These are phyloP conservation scores for Drosophila suzukii DNA, from an alignment of 1,140 invertebrate genomes.

Conservation along the genomic window DNA sequence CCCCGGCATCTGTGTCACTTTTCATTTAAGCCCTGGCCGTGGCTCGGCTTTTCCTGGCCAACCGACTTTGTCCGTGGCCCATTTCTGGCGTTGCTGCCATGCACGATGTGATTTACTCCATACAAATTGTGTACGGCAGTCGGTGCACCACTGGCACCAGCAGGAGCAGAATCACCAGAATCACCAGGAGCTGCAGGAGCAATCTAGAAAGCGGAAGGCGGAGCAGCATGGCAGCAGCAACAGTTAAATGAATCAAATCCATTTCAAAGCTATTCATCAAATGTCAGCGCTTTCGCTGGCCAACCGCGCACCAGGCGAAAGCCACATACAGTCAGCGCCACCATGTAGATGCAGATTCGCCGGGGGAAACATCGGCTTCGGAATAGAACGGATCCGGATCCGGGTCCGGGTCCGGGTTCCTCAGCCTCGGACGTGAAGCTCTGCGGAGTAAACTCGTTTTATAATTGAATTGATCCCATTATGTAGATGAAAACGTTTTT, in stretches of 20 bases:
- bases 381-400: slow-evolving; percentile 21
- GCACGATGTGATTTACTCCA: slow-evolving; percentile 50
- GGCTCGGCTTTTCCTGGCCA: slow-evolving; percentile 12
- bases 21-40: slow-evolving; percentile 35
- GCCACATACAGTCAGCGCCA: slow-evolving; percentile 39
- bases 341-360: slow-evolving; percentile 34
- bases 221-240: slow-evolving; percentile 45
- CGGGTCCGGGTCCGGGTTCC: slow-evolving; percentile 41
- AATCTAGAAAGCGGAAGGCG: slow-evolving; percentile 36
- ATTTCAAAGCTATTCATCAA: slow-evolving; percentile 78
- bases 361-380: slow-evolving; percentile 27
- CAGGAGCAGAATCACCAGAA: neutral
- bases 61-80: slow-evolving; percentile 25
- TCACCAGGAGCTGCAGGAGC: slow-evolving; percentile 7
- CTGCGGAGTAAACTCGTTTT: slow-evolving; percentile 69
- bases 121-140: slow-evolving; percentile 39
- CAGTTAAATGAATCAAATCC: slow-evolving; percentile 80
- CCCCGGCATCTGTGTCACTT: slow-evolving; percentile 43
- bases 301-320: slow-evolving; percentile 49
- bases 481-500: slow-evolving; percentile 81
- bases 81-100: slow-evolving; percentile 21
- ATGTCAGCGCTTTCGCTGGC: slow-evolving; percentile 61
- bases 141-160: slow-evolving; percentile 3
- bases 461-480: slow-evolving; percentile 82
- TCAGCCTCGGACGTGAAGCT: slow-evolving; percentile 44